Percentiles rank a stretch among this genome's conserved stretches.
These are phyloP conservation scores for Aethes cnicana DNA, from an alignment of 2,888 invertebrate genomes.

Conservation along the genomic window DNA sequence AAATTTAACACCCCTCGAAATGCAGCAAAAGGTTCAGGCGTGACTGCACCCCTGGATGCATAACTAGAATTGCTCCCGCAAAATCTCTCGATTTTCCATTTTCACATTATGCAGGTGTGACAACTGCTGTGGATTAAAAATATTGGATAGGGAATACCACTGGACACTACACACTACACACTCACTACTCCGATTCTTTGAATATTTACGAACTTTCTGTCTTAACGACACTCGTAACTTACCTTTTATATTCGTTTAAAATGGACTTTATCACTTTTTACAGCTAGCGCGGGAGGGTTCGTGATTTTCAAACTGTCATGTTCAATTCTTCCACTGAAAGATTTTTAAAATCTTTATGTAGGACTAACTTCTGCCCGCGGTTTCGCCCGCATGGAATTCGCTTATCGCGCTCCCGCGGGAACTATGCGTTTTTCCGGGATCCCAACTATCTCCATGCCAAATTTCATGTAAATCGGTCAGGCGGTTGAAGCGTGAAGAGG, in stretches of 20 bases:
- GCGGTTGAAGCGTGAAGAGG: no score
- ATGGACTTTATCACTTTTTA: no score
- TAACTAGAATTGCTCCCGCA: not conserved
- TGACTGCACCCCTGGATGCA: conserved; percentile 5
- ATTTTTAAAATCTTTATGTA: no score
- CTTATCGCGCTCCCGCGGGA: no score
- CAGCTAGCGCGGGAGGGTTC: no score
- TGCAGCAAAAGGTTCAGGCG: not conserved
- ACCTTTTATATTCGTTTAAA: not conserved
- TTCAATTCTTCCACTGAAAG: no score
- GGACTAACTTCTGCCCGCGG: no score
- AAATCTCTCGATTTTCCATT: conserved; percentile 16
- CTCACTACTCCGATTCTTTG: not conserved
- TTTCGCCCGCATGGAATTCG: no score
- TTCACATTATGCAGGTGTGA: conserved; percentile 1
- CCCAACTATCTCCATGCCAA: no score
- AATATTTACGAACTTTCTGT: conserved; percentile 1
- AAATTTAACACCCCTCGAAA: not conserved
- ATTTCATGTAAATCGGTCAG: no score
- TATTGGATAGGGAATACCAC: conserved; percentile 16
- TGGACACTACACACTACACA: not conserved
- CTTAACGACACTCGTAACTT: not conserved
- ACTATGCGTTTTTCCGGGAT: no score
- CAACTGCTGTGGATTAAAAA: conserved; percentile 22
- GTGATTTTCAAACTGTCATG: no score